Evolutionary conservation across 2,888 invertebrate species (phyloP).

Genomic region (Caenorhabditis plicata): DNA sequence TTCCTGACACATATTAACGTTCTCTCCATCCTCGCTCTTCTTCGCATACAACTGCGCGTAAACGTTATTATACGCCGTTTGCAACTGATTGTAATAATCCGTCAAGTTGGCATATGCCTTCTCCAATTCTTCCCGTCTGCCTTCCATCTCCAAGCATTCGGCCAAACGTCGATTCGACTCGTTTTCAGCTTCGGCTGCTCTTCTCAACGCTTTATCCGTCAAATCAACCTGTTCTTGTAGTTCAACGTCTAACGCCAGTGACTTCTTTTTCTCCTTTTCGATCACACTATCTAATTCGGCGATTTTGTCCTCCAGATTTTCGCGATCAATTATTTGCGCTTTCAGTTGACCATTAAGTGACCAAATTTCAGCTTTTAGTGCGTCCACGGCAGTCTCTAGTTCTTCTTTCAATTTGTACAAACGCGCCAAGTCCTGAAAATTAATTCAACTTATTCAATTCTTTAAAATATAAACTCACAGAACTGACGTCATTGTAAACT

Average conservation of each 20-base stretch:
- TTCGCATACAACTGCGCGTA: conserved; percentile 33
- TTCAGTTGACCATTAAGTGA: conserved; percentile 57
- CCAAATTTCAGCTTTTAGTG: conserved; percentile 60
- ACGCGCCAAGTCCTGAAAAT: conserved; percentile 20
- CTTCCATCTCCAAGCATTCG: conserved; percentile 50
- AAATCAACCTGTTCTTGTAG: conserved; percentile 48
- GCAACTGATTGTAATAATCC: conserved; percentile 50
- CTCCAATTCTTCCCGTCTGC: conserved; percentile 46
- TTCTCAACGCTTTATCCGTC: conserved; percentile 42
- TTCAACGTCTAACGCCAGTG: conserved; percentile 38
- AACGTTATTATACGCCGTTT: conserved; percentile 46
- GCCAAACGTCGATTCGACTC: conserved; percentile 48
- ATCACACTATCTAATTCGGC: conserved; percentile 31
- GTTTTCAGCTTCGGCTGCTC: conserved; percentile 51
- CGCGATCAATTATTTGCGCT: conserved; percentile 41
- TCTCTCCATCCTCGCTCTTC: no score
- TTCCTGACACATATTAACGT: neutral
- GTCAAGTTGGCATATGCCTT: conserved; percentile 46
- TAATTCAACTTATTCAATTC: neutral
- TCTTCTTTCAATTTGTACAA: conserved; percentile 48
- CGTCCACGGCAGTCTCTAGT: conserved; percentile 54
- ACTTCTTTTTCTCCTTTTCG: conserved; percentile 38
- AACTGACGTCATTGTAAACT: conserved; percentile 15
- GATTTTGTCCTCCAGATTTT: conserved; percentile 33
- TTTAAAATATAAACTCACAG: neutral